Evolutionary conservation across 2,113 vertebrate genomes (phyloP).

Genomic region (Nyctereutes procyonoides): DNA sequence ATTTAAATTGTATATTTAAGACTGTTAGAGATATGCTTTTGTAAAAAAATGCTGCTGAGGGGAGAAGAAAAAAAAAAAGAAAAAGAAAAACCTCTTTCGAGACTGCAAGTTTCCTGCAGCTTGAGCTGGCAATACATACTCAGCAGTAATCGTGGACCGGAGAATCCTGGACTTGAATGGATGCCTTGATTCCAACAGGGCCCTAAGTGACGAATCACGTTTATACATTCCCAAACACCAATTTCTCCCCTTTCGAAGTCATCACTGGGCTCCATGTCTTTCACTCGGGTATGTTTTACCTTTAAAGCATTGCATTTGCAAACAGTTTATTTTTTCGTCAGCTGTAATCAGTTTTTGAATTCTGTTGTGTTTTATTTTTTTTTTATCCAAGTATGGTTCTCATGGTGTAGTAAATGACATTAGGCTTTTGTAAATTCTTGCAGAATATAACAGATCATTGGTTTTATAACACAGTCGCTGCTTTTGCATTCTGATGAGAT

Average conservation of each 20-base stretch:
- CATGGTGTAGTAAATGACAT: conserved; percentile 93
- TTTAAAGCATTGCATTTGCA: conserved; percentile 75
- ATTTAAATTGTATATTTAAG: conserved; percentile 68
- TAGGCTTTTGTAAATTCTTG: conserved; percentile 96
- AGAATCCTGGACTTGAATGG: not conserved
- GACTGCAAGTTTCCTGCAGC: not conserved
- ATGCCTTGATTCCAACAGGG: not conserved
- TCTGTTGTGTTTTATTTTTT: conserved; percentile 86
- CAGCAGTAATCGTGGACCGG: not conserved
- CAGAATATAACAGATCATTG: conserved; percentile 96
- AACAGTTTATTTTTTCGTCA: conserved; percentile 83
- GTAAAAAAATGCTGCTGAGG: conserved; percentile 43
- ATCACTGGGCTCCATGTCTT: not conserved
- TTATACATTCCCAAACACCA: not conserved
- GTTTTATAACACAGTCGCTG: conserved; percentile 95
- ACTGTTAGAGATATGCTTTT: conserved; percentile 28
- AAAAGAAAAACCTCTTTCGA: not conserved
- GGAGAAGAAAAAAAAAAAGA: not conserved
- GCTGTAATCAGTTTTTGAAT: conserved; percentile 86
- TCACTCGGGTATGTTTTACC: conserved; percentile 45
- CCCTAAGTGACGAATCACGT: not conserved
- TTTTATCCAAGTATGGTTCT: conserved; percentile 91
- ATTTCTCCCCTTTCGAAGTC: not conserved
- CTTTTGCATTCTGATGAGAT: conserved; percentile 96
- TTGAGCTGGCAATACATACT: not conserved